phyloP scores from a whole-genome alignment of 92 coral and sea anemone genomes.

The Zoanthus sansibaricus region DNA sequence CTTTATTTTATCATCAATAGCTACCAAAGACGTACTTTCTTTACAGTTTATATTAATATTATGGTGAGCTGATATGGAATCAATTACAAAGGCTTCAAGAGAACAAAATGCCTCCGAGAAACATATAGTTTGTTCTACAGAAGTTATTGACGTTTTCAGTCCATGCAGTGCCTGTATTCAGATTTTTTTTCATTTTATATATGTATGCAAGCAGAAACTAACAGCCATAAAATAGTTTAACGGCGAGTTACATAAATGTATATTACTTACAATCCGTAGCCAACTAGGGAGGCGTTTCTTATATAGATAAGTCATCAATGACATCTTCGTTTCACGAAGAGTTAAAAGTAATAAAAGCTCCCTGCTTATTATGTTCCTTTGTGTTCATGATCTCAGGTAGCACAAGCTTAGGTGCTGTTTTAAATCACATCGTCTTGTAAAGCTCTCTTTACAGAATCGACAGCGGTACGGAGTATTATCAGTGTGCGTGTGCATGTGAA shows the following conservation, averaged over 20 bases:
- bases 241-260: neutral
- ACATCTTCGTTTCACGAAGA: conserved; percentile 8
- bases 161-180: too few species aligned
- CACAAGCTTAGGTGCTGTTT: conserved; percentile 81
- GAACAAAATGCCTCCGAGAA: neutral
- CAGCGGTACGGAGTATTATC: conserved; percentile 97
- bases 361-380: neutral
- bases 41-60: neutral
- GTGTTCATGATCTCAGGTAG: conserved; percentile 35
- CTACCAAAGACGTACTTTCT: neutral
- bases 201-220: too few species aligned
- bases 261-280: neutral
- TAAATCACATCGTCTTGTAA: conserved; percentile 96
- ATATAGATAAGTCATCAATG: conserved; percentile 25
- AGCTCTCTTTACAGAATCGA: conserved; percentile 85
- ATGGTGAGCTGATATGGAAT: neutral
- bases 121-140: neutral
- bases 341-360: conserved; percentile 30
- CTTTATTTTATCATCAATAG: neutral
- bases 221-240: neutral
- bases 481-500: conserved; percentile 96
- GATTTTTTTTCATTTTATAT: too few species aligned
- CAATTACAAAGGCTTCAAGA: neutral
- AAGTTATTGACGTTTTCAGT: neutral
- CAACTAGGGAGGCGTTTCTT: neutral